Conservation (phyloP, 2,797 vertebrate genomes). For the Sebastes trivittatus region DNA sequence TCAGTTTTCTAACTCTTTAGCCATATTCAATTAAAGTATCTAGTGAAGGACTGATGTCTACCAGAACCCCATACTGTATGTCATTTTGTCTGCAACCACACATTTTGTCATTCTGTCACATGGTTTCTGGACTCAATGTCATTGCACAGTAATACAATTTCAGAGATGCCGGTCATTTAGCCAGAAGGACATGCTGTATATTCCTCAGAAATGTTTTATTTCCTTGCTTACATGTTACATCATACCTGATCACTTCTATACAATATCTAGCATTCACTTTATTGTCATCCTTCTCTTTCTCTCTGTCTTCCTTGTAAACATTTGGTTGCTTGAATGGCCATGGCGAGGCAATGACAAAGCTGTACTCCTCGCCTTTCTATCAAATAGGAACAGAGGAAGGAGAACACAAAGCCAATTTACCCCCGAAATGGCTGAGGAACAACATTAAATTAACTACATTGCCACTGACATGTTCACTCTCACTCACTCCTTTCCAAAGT, state of each 20-base stretch:
- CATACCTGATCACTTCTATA: background rate
- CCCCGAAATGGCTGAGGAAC: background rate
- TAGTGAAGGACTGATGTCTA: slow-evolving; percentile 15
- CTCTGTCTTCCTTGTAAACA: background rate
- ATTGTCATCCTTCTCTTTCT: background rate
- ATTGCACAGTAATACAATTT: background rate
- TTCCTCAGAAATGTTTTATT: background rate
- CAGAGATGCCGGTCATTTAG: background rate
- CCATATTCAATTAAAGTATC: background rate
- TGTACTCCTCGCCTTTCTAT: background rate
- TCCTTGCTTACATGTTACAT: background rate
- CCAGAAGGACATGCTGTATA: background rate
- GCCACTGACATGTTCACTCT: background rate
- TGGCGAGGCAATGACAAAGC: background rate
- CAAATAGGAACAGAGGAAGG: background rate
- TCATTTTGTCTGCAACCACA: background rate
- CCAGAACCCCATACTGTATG: background rate
- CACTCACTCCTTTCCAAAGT: background rate
- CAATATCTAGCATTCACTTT: background rate
- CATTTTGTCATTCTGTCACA: slow-evolving; percentile 1
- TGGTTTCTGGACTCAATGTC: background rate
- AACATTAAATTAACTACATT: background rate
- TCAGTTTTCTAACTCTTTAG: background rate
- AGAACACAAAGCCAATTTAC: slow-evolving; percentile 3
- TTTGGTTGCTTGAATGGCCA: background rate